Base-by-base conservation (phyloP, 2,888 invertebrate genomes). In the Pseudococcus jackbeardsleyi region DNA sequence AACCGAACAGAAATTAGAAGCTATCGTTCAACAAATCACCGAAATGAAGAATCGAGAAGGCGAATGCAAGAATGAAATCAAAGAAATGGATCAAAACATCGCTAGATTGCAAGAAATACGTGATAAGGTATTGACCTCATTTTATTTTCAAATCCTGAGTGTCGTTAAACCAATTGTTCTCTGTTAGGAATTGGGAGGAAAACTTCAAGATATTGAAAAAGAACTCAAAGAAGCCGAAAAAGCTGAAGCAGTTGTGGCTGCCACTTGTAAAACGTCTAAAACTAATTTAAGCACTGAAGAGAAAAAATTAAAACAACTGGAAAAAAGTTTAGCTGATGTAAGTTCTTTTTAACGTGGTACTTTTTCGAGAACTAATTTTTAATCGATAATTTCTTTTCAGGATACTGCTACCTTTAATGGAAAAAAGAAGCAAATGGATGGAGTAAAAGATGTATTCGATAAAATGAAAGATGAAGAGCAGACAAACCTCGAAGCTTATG, bases 231-330 rank as follows among this genome's bases (percentile, higher is more conserved):
- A 92, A 9, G 93, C 93, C 42, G 95, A 96, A 91, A 94, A 94
- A 90, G 91, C 92, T 0, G 96, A 96, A 90, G 95, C 95, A 0
- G 93, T 94, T 88, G 92, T 94, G 0, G 92, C 93, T 86, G 94
- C 95, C 15, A 93, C 93, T 90, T 92, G 94, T 0, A 95, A 95
- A 90, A 93, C 94, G 8, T 93, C 94, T 17, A 93, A 94, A 90
- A 94, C 95, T 88, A 94, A 93, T 85, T 93, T 96, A 15, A 93
- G 94, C 89, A 93, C 94, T 72, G 96, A 96, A 91, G 93, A 94
- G 88, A 95, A 94, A 90, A 94, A 94, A 89, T 92, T 94, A n/a
- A 93, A 93, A 59, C 94, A 95, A 90, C 92, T 96, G 59, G 92
- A 93, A 89, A 94, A 94, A 90, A 95, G 94, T 90, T 92, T 95